Evolutionary conservation across 2,113 vertebrate genomes (phyloP), one percentile per base, ranked within the genome.

Genomic region (Pseudopodoces humilis): DNA sequence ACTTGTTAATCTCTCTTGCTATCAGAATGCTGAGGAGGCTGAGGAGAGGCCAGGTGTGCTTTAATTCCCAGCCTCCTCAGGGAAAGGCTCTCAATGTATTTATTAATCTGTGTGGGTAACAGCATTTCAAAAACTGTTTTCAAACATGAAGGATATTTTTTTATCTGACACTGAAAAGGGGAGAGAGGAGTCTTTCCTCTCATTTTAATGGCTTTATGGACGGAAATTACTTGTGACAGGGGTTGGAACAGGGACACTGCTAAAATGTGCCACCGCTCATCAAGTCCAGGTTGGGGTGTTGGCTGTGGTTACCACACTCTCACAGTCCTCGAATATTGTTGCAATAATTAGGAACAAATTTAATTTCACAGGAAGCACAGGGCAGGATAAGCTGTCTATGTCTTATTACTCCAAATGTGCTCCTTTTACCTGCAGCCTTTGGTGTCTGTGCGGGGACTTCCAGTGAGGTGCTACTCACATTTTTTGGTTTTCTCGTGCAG

Each of bases 121-220:
- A 72, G 50, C 64, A 93, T 97, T 97, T 96, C 85, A 97, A 87
- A 96, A 93, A 83, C 49, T 91, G 58, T 86, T 96, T 95, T 81
- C 58, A 92, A 86, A 92, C 69, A 81, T 37, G 65, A 39, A 91
- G 84, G 35, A 43, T 69, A 39, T 85, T 95, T 95, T 35, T 49
- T 96, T 92, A 82, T 86, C 46, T 80, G 41, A 79, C 52, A 84
- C 35, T 68, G 31, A 87, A 94, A 86, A 18, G 9, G 4, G 4
- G 33, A 53, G 17, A 74, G 9, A 82, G 13, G 52, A 83, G 50
- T 70, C 12, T 11, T 21, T 77, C 11, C 19, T 82, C 22, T 74
- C 31, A 41, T 94, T 88, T 82, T 74, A 55, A 44, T 62, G 7
- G 13, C 30, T 71, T 86, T 74, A 53, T 74, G 44, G 27, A 50